Percentiles rank a stretch among this genome's conserved stretches.
Conservation (phyloP, 2,113 vertebrate species). For the Clarias macrocephalus region DNA sequence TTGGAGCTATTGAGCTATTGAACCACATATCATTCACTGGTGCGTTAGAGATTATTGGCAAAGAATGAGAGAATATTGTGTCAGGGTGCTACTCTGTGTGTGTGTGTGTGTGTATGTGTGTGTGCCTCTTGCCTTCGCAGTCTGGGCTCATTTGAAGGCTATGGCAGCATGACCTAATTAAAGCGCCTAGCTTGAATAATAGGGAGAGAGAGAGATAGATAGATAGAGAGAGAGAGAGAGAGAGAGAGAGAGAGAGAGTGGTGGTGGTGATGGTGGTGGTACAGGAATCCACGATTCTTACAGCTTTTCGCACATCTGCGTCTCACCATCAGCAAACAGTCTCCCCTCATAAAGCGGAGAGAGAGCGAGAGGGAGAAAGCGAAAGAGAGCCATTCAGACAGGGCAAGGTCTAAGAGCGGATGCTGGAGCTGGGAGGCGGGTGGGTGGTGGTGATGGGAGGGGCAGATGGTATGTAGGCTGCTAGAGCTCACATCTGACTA, state of each 20-base stretch:
- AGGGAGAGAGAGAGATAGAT: conserved; percentile 35
- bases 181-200: conserved; percentile 57
- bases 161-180: conserved; percentile 60
- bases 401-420: conserved; percentile 21
- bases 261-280: not conserved
- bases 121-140: conserved; percentile 35
- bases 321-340: conserved; percentile 32
- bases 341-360: not conserved
- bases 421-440: conserved; percentile 21
- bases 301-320: conserved; percentile 11
- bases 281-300: conserved; percentile 23
- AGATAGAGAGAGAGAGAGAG: conserved; percentile 9
- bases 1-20: conserved; percentile 32
- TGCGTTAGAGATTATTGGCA: conserved; percentile 41
- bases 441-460: conserved; percentile 30
- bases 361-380: not conserved
- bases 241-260: not conserved
- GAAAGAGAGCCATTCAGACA: conserved; percentile 29
- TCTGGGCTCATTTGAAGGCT: conserved; percentile 57
- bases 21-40: conserved; percentile 41
- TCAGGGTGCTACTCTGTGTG: conserved; percentile 21
- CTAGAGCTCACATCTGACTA: conserved; percentile 40
- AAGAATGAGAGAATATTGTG: conserved; percentile 36
- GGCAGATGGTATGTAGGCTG: conserved; percentile 38
- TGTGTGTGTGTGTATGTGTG: conserved; percentile 18